These are phyloP conservation scores for Acanthurus tractus DNA, from an alignment of 2,797 vertebrate species.

Conservation along the genomic window DNA sequence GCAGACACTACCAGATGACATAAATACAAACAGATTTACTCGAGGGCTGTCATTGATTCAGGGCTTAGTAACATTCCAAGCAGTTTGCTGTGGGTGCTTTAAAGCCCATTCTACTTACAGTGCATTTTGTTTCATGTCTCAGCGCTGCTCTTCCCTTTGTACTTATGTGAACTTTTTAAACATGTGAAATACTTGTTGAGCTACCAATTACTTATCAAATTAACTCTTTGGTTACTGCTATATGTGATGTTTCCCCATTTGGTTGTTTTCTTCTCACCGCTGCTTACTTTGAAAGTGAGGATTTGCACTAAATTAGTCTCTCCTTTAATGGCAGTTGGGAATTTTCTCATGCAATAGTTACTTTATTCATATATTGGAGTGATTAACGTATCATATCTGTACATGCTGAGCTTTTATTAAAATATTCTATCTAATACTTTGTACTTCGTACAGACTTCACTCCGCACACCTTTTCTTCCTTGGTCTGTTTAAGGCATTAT, in stretches of 20 bases:
- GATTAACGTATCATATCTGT: background rate
- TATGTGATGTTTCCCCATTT: background rate
- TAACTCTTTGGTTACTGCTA: background rate
- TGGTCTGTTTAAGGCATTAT: slow-evolving; percentile 39
- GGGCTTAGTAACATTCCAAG: slow-evolving; percentile 52
- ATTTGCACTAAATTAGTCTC: slow-evolving; percentile 4
- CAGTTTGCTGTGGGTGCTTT: slow-evolving; percentile 47
- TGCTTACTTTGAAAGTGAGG: slow-evolving; percentile 7
- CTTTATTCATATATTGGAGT: background rate
- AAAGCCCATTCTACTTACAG: slow-evolving; percentile 40
- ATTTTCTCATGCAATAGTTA: background rate
- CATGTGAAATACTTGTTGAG: slow-evolving; percentile 21
- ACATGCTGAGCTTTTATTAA: background rate
- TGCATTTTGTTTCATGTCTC: slow-evolving; percentile 46
- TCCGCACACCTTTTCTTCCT: slow-evolving; percentile 5
- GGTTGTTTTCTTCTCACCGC: background rate
- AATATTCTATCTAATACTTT: background rate
- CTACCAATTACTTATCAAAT: slow-evolving; percentile 12
- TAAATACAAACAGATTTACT: slow-evolving; percentile 78
- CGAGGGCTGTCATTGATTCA: slow-evolving; percentile 64
- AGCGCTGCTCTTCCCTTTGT: slow-evolving; percentile 16
- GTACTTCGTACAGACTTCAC: background rate
- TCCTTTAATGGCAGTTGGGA: background rate
- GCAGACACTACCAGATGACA: slow-evolving; percentile 71
- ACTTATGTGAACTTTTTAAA: slow-evolving; percentile 8